Evolutionary conservation across 2,888 invertebrate species (phyloP), one percentile per base, ranked within the genome.

Genomic region (Caenorhabditis sp.): DNA sequence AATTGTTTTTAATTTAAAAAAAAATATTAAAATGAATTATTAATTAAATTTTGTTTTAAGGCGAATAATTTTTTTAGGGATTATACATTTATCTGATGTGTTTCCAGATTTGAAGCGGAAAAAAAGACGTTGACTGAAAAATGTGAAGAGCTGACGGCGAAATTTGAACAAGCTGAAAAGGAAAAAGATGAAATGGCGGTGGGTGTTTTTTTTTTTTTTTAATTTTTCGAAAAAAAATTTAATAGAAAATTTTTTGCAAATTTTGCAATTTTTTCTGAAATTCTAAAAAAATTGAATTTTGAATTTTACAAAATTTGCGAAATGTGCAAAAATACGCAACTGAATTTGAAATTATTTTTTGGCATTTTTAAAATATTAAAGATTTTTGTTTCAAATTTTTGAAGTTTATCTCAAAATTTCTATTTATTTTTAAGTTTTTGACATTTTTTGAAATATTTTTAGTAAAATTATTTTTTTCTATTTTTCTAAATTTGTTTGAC

Each of bases 181-280:
- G 72, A 80, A 50, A 69, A 69, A 50, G 32, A 77, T 77, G 77
- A 77, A 18, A 77, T 77, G 77, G 69, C 56, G 47, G 77, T 69
- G 18, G 15, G 62, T 47, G 5, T 35, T 18, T 44, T 62, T 24
- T 40, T 24, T 61, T n/a, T n/a, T n/a, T n/a, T n/a, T n/a, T n/a
- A n/a, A n/a, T 55, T 28, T 28, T 55, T 11, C 15, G 28, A 55
- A 28, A 55, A 55, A 13, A 62, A 37, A 28, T 64, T 64, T 47
- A 8, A 58, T n/a, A n/a, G n/a, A n/a, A n/a, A n/a, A n/a, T n/a
- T n/a, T n/a, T n/a, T n/a, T n/a, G n/a, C n/a, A 32, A 9, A 32
- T 32, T 32, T 32, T 32, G 4, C 4, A 32, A 32, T 6, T 6
- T 32, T 32, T 9, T 9, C 32, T 32, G 32, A 32, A 32, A 32